Conservation (phyloP, 2,888 invertebrate genomes). For the Drosophila percnosoma region DNA sequence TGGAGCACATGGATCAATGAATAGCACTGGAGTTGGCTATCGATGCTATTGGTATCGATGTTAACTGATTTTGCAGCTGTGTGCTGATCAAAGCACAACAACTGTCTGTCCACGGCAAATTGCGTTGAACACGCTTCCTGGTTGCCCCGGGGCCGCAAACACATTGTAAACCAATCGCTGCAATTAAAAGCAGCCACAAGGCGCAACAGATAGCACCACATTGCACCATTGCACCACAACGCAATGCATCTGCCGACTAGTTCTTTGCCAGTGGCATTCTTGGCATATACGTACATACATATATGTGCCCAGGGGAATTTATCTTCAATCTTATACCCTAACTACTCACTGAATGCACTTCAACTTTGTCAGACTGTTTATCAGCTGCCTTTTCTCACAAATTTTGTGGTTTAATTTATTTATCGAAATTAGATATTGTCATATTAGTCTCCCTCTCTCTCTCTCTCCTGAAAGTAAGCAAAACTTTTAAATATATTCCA, state of each 20-base stretch:
- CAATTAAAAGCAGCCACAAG: conserved; percentile 70
- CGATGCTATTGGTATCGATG: conserved; percentile 64
- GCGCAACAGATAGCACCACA: conserved; percentile 45
- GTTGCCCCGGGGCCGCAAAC: conserved; percentile 50
- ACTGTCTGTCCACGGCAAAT: conserved; percentile 58
- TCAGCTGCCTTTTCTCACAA: neutral
- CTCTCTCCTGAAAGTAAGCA: neutral
- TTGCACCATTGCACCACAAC: conserved; percentile 25
- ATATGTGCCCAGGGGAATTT: conserved; percentile 35
- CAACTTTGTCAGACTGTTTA: neutral
- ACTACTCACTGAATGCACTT: conserved; percentile 8
- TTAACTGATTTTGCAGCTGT: conserved; percentile 74
- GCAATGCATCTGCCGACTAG: conserved; percentile 54
- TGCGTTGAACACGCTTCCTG: conserved; percentile 67
- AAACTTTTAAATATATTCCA: too few relatives aligned
- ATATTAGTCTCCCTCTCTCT: neutral
- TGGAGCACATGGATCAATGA: conserved; percentile 6
- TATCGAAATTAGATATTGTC: neutral
- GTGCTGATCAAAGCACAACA: conserved; percentile 62
- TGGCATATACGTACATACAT: conserved; percentile 22
- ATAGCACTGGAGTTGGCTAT: conserved; percentile 17
- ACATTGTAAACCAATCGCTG: conserved; percentile 69
- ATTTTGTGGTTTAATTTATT: neutral
- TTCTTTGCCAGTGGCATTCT: conserved; percentile 58
- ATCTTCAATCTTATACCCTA: conserved; percentile 44